These are phyloP conservation scores for Zygogramma bicolorata DNA, from an alignment of 2,888 invertebrate species.

Conservation along the genomic window DNA sequence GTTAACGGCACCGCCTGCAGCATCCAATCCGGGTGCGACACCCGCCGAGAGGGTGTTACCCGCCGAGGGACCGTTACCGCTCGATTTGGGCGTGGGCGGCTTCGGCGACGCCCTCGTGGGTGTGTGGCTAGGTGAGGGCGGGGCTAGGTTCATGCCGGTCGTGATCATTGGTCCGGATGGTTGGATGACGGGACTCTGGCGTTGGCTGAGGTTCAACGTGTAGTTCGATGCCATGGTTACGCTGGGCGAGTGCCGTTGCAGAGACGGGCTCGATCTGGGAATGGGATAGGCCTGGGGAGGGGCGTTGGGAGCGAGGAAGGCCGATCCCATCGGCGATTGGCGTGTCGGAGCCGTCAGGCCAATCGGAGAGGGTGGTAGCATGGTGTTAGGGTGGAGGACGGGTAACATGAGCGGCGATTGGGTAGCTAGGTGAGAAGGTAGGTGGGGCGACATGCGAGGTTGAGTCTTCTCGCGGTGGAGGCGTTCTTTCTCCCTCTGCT, in stretches of 20 bases:
- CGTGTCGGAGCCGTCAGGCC: slow-evolving; percentile 58
- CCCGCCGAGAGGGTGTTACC: slow-evolving; percentile 21
- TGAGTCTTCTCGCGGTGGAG: slow-evolving; percentile 67
- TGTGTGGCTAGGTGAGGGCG: slow-evolving; percentile 51
- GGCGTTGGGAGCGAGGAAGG: slow-evolving; percentile 58
- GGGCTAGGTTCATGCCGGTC: slow-evolving; percentile 52
- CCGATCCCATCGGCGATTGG: slow-evolving; percentile 59
- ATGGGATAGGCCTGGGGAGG: slow-evolving; percentile 56
- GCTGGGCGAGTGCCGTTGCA: slow-evolving; percentile 70
- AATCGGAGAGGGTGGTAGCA: slow-evolving; percentile 61
- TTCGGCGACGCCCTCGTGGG: slow-evolving; percentile 55
- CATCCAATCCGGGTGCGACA: slow-evolving; percentile 7
- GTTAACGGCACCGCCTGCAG: slow-evolving; percentile 16
- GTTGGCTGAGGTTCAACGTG: slow-evolving; percentile 60
- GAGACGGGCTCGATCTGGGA: slow-evolving; percentile 69
- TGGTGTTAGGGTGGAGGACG: slow-evolving; percentile 60
- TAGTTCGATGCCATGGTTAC: slow-evolving; percentile 56
- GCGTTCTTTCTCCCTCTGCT: slow-evolving; percentile 70
- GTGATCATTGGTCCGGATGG: slow-evolving; percentile 64
- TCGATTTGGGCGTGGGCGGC: slow-evolving; percentile 53
- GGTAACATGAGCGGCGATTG: slow-evolving; percentile 60
- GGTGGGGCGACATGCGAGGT: slow-evolving; percentile 63
- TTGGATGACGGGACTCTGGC: slow-evolving; percentile 64
- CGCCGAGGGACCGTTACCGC: too few species aligned
- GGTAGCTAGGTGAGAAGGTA: slow-evolving; percentile 59